These are phyloP conservation scores for Drosophila kepulauana DNA, from an alignment of 1,140 invertebrate genomes.

Conservation along the genomic window DNA sequence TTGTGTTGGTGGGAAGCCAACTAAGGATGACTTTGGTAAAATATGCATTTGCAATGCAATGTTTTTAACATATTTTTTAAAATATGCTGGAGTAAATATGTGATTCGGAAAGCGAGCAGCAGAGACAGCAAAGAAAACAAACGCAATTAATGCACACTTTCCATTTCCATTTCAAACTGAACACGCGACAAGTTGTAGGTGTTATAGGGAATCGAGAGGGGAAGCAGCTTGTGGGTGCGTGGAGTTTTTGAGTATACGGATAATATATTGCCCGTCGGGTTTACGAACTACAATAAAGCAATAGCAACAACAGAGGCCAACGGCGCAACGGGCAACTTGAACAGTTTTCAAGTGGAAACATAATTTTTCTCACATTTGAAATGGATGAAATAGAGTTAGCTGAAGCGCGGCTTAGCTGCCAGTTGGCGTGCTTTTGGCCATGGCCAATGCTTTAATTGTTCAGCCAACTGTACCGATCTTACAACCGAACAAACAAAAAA, in stretches of 20 bases:
- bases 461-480: conserved; percentile 69
- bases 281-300: conserved; percentile 23
- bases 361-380: conserved; percentile 56
- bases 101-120: conserved; percentile 13
- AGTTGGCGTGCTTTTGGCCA: conserved; percentile 32
- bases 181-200: conserved; percentile 61
- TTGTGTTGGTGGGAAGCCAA: conserved; percentile 10
- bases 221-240: conserved; percentile 28
- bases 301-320: background rate
- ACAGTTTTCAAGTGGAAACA: conserved; percentile 27
- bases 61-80: conserved; percentile 15
- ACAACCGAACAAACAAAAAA: conserved; percentile 11
- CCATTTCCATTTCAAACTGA: conserved; percentile 50
- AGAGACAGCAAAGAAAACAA: conserved; percentile 50
- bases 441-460: conserved; percentile 57
- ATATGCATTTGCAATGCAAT: conserved; percentile 3
- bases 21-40: conserved; percentile 1
- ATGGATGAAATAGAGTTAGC: conserved; percentile 48
- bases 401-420: conserved; percentile 49
- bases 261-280: conserved; percentile 40
- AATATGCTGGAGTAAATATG: conserved; percentile 11
- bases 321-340: conserved; percentile 11
- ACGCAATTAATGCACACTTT: conserved; percentile 73
- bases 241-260: conserved; percentile 12
- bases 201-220: background rate